Conservation (phyloP, 2,797 vertebrate genomes). For the Pseudochirops cupreus region DNA sequence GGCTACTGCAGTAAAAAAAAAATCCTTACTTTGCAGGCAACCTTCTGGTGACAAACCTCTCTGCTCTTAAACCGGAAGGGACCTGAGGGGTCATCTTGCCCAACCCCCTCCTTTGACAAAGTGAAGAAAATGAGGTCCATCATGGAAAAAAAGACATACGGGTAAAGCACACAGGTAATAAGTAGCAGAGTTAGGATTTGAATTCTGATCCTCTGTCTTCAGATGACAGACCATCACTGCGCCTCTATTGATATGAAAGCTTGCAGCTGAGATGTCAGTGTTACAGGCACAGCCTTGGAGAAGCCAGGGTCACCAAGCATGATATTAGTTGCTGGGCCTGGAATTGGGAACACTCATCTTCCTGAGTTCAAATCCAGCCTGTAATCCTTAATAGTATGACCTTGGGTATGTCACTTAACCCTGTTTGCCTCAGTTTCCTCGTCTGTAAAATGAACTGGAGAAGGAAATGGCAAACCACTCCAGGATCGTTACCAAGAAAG, state of each 20-base stretch:
- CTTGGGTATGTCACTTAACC: background rate
- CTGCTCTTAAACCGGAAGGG: background rate
- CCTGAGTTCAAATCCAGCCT: background rate
- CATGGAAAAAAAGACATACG: background rate
- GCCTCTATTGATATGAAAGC: background rate
- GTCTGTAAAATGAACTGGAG: background rate
- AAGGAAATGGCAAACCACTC: background rate
- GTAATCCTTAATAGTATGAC: background rate
- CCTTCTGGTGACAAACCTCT: background rate
- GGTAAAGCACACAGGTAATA: background rate
- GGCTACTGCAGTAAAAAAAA: background rate
- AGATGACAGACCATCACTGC: background rate
- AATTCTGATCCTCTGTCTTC: background rate
- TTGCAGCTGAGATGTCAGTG: background rate
- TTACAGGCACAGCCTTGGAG: background rate
- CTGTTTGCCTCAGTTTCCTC: background rate
- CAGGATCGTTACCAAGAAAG: background rate
- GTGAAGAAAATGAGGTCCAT: too few relatives aligned
- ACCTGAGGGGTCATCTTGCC: background rate
- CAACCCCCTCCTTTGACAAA: background rate
- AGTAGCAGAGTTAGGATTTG: background rate
- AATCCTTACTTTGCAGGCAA: background rate
- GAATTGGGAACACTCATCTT: background rate
- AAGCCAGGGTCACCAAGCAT: background rate
- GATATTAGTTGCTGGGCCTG: too few relatives aligned